Evolutionary conservation across 2,888 invertebrate genomes (phyloP), one percentile per base, ranked within the genome.

Genomic region (Brachynemurus nebulosus): DNA sequence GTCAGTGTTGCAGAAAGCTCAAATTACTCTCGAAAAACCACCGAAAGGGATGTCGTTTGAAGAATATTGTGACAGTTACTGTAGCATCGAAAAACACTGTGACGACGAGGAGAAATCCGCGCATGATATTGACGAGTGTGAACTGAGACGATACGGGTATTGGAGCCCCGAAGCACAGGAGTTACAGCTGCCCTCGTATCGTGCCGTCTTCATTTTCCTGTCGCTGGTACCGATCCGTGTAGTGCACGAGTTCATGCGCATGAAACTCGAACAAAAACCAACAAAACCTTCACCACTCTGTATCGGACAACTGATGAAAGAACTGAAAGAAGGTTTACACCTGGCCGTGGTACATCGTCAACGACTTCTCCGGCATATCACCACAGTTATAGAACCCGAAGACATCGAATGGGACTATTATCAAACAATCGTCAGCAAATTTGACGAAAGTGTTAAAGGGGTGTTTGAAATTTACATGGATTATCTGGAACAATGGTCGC

Each of bases 231-330:
- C 90, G 18, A 66, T 96, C 57, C 90, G 93, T 63, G 80, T 92
- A n/a, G 81, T 91, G 49, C 86, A 92, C 59, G 92, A 95, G 64
- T 93, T 91, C 67, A 68, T 95, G 35, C 68, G 79, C 47, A 79
- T 93, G 71, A 68, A 92, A 35, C 68, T 92, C 30, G 90, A 92
- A 59, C 80, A 84, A 48, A 78, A 82, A 46, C 86, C 88, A 0
- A 74, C 76, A 17, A 79, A 84, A 40, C 92, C 92, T 0, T 90
- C 89, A 40, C 80, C 84, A 6, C 72, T 92, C 37, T 90, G 90
- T 52, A 77, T 92, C 37, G 76, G 86, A 55, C 91, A 92, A 71
- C 62, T 91, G 40, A 86, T 90, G 68, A 79, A 84, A 57, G 95
- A 96, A 65, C 72, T 92, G 50, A 85, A 90, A 48, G 93, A 95